Base-by-base conservation (phyloP, 1,140 invertebrate genomes). In the Pogonognathellus flavescens region DNA sequence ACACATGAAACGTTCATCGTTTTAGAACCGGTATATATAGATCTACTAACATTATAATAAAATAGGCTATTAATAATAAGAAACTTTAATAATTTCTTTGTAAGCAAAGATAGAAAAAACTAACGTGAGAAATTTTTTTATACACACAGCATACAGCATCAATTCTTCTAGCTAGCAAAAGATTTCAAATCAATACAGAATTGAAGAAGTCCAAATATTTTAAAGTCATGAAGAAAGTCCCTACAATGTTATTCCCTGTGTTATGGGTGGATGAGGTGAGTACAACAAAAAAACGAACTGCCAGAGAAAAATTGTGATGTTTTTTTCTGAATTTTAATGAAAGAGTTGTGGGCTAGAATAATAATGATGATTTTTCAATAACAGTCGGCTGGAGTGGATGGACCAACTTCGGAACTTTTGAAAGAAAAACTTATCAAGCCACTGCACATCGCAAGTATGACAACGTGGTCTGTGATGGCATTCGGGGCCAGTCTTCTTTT, bases 1-100 rank as follows among this genome's bases (percentile, higher is more conserved):
- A 92, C 94, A 88, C 96, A 97, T 90, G 92, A 92, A 62, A 94
- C 96, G 2, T 91, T 90, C 53, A 93, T 97, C 82, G 93, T 96
- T 88, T 94, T 96, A 89, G 96, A 97, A 90, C 92, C 94, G 87
- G 82, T 83, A 83, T n/a, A 22, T 25, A 20, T 57, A 22, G 11
- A 20, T 20, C 3, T 81, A 31, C 14, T 16, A n/a, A 16, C 22
- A 81, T 76, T 16, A 18, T 25, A 66, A 49, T 7, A 14, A 8
- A 62, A 53, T 55, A 10, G 25, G 18, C 14, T 52, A n/a, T n/a
- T n/a, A n/a, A n/a, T n/a, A n/a, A n/a, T n/a, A n/a, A n/a, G n/a
- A n/a, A n/a, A n/a, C n/a, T n/a, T n/a, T n/a, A n/a, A n/a, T n/a
- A n/a, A n/a, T n/a, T n/a, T n/a, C n/a, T n/a, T n/a, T n/a, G n/a